phyloP scores from a whole-genome alignment of 2,888 invertebrate species.

The Cyaniris semiargus region DNA sequence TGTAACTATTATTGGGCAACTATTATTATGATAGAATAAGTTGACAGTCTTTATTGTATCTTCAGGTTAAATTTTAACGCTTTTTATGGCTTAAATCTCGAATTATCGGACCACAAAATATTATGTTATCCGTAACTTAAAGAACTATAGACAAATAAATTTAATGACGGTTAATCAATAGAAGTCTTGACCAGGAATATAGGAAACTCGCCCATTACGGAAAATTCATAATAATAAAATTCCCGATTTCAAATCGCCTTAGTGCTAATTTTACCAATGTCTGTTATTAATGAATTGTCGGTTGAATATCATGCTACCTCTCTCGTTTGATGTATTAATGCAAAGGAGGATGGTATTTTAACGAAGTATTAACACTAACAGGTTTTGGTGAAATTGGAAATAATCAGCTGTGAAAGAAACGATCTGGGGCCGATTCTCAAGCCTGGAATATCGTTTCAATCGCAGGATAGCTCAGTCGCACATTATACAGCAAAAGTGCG shows the following conservation, averaged over 20 bases:
- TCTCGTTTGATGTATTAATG: background rate
- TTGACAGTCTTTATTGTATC: conserved; percentile 3
- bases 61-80: background rate
- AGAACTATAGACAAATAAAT: background rate
- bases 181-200: background rate
- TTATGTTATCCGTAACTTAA: conserved; percentile 8
- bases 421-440: too few relatives aligned
- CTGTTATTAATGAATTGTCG: background rate
- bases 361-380: background rate
- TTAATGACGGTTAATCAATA: background rate
- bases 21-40: conserved; percentile 5
- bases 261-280: background rate
- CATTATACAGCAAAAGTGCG: too few relatives aligned
- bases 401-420: too few relatives aligned
- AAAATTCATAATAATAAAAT: background rate
- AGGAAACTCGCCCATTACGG: background rate
- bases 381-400: background rate
- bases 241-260: background rate
- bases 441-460: too few relatives aligned
- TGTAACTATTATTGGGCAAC: background rate
- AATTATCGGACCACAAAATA: conserved; percentile 13
- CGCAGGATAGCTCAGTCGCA: too few relatives aligned
- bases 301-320: background rate
- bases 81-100: background rate
- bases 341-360: background rate